A percentile compares a stretch with the other conserved stretches of the same genome.
Evolutionary conservation across 1,140 invertebrate species (phyloP).

Genomic region (Archivesica marissinica): DNA sequence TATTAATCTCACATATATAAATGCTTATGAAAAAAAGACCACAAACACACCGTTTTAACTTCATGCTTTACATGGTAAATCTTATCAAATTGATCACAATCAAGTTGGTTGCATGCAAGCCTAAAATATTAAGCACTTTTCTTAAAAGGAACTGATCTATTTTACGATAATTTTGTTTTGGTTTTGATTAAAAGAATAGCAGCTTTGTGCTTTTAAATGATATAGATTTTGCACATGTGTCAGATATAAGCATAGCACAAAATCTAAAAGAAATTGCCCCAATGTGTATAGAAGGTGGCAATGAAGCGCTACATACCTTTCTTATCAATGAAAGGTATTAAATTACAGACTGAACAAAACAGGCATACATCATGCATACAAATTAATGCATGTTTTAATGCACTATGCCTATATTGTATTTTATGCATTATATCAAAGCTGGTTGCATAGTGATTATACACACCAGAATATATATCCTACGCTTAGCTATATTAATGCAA

Average conservation of each 20-base stretch:
- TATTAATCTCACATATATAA: too few species aligned
- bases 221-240: not conserved
- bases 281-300: not conserved
- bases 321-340: not conserved
- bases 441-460: too few species aligned
- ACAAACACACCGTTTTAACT: too few species aligned
- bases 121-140: too few species aligned
- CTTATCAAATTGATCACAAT: too few species aligned
- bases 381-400: not conserved
- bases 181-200: not conserved
- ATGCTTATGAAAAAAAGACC: too few species aligned
- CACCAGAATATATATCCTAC: too few species aligned
- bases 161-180: not conserved
- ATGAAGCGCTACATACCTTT: not conserved
- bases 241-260: not conserved
- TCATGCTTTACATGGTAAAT: too few species aligned
- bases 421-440: not conserved
- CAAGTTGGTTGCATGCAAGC: too few species aligned
- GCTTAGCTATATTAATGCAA: too few species aligned
- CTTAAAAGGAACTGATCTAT: not conserved
- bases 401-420: too few species aligned
- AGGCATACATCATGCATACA: not conserved
- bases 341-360: not conserved
- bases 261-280: not conserved
- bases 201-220: too few species aligned